Evolutionary conservation across 1,140 invertebrate species (phyloP).

Genomic region (Euwallacea similis): DNA sequence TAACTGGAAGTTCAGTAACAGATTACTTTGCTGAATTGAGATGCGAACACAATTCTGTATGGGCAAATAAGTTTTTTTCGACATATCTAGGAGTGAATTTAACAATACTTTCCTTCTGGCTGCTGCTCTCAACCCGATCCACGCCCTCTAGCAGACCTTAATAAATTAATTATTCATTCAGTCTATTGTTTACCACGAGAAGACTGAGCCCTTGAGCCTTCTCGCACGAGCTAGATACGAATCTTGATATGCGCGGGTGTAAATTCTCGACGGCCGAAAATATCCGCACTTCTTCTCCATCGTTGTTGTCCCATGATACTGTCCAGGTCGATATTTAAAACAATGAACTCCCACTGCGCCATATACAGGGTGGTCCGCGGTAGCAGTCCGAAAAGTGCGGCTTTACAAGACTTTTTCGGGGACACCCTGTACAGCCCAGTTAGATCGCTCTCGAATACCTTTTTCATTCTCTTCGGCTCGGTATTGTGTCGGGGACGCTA

Average conservation of each 20-base stretch:
- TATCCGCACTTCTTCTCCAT: background rate
- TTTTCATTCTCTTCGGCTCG: slow-evolving; percentile 25
- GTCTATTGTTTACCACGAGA: background rate
- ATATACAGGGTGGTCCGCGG: slow-evolving; percentile 10
- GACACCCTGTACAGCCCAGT: background rate
- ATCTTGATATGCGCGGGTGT: slow-evolving; percentile 25
- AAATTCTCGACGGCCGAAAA: slow-evolving; percentile 25
- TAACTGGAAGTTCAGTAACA: too few relatives aligned
- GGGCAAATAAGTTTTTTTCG: too few relatives aligned
- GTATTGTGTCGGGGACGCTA: slow-evolving; percentile 31
- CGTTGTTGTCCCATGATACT: background rate
- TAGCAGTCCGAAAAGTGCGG: background rate
- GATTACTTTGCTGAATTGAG: too few relatives aligned
- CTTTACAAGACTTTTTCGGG: background rate
- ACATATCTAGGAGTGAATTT: background rate
- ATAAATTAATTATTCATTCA: slow-evolving; percentile 11
- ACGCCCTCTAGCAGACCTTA: background rate
- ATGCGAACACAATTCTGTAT: too few relatives aligned
- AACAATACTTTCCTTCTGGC: background rate
- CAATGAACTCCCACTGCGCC: slow-evolving; percentile 28
- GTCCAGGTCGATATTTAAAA: slow-evolving; percentile 27
- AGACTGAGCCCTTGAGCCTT: too few relatives aligned
- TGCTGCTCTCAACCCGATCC: background rate
- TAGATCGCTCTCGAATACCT: slow-evolving; percentile 5
- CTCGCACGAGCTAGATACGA: slow-evolving; percentile 22